These are phyloP conservation scores for Drosophila murphyi DNA, from an alignment of 1,140 invertebrate species.

Conservation along the genomic window DNA sequence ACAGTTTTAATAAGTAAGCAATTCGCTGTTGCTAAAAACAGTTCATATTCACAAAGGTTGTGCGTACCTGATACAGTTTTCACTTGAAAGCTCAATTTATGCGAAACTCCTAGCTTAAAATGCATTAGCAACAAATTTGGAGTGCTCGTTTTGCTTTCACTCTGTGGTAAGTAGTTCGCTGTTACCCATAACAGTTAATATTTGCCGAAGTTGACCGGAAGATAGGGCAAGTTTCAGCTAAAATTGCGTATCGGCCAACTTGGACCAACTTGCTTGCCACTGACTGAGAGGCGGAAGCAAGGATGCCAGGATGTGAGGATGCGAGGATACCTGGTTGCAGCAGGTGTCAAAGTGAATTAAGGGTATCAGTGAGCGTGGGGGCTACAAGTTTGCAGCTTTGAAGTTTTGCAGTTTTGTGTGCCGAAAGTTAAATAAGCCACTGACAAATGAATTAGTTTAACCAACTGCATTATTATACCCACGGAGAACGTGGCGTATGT, in stretches of 20 bases:
- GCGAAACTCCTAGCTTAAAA: background rate
- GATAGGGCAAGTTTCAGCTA: slow-evolving; percentile 11
- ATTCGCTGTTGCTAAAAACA: too few relatives aligned
- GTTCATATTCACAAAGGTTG: too few relatives aligned
- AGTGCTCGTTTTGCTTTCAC: background rate
- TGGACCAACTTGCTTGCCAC: background rate
- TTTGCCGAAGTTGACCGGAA: slow-evolving; percentile 24
- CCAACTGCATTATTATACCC: background rate
- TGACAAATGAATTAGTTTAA: slow-evolving; percentile 14
- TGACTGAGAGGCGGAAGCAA: background rate
- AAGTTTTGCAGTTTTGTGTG: slow-evolving; percentile 4
- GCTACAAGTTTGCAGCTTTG: slow-evolving; percentile 29
- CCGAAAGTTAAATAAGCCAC: slow-evolving; percentile 20
- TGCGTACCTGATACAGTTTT: too few relatives aligned
- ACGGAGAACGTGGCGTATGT: slow-evolving; percentile 32
- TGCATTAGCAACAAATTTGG: slow-evolving; percentile 7
- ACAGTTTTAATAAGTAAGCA: slow-evolving; percentile 1
- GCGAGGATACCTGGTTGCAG: background rate
- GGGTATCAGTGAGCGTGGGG: slow-evolving; percentile 16
- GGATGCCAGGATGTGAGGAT: background rate
- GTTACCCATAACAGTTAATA: slow-evolving; percentile 26
- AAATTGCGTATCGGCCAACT: slow-evolving; percentile 31
- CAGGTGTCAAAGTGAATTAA: slow-evolving; percentile 67
- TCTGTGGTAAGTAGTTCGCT: slow-evolving; percentile 1
- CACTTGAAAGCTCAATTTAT: too few relatives aligned